Percentiles rank a stretch among this genome's conserved stretches.
phyloP scores from a whole-genome alignment of 2,888 invertebrate genomes.

The Nemurella pictetii region DNA sequence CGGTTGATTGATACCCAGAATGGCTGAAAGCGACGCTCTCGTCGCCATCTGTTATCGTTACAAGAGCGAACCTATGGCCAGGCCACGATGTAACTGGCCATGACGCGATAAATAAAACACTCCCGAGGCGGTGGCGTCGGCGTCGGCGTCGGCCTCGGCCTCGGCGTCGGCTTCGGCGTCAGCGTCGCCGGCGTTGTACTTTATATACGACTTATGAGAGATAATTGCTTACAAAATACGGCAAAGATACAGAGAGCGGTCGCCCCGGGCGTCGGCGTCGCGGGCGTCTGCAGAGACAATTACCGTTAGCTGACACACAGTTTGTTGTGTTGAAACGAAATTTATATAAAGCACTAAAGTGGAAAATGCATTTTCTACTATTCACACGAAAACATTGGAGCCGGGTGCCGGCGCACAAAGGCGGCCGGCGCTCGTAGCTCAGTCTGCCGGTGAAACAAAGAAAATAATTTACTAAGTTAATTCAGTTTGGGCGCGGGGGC shows the following conservation, averaged over 20 bases:
- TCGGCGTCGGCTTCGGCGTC: neutral
- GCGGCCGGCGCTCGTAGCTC: neutral
- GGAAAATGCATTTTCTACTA: conserved; percentile 6
- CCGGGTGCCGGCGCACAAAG: neutral
- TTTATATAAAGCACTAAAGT: conserved; percentile 14
- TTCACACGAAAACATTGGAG: neutral
- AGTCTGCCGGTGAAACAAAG: neutral
- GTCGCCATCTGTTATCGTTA: conserved; percentile 13
- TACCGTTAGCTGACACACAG: neutral
- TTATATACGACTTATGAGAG: conserved; percentile 13
- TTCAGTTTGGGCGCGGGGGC: neutral
- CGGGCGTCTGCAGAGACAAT: conserved; percentile 3
- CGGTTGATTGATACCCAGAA: conserved; percentile 6
- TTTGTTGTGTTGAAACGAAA: neutral
- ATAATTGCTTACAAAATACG: conserved; percentile 16
- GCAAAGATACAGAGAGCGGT: neutral
- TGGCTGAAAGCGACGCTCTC: conserved; percentile 2
- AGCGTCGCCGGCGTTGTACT: neutral
- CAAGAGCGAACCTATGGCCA: conserved; percentile 2
- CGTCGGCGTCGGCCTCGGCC: neutral
- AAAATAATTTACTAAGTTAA: neutral
- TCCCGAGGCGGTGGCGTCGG: neutral
- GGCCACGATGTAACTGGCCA: neutral
- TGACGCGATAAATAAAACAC: conserved; percentile 16
- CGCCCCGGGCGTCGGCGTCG: neutral